Evolutionary conservation across 2,888 invertebrate genomes (phyloP).

Genomic region (Lymantria monacha): DNA sequence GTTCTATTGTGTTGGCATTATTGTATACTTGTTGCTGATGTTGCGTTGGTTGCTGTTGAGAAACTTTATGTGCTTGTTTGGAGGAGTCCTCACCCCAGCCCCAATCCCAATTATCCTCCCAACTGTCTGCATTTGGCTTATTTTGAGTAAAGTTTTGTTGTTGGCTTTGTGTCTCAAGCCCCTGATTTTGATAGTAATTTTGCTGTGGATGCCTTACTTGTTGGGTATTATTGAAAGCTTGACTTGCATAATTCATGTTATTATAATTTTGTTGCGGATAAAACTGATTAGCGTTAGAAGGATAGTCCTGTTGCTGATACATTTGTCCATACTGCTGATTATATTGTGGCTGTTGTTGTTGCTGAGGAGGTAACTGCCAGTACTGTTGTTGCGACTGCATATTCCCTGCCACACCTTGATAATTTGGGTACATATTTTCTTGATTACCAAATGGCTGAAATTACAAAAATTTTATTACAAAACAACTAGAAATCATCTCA

Average conservation of each 20-base stretch:
- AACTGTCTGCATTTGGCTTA: slow-evolving; percentile 54
- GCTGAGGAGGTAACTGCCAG: slow-evolving; percentile 57
- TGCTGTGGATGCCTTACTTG: slow-evolving; percentile 55
- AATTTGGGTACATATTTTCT: slow-evolving; percentile 61
- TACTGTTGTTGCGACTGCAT: slow-evolving; percentile 56
- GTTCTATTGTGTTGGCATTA: slow-evolving; percentile 78
- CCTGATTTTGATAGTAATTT: slow-evolving; percentile 57
- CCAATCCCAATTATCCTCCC: slow-evolving; percentile 83
- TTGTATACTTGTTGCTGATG: slow-evolving; percentile 44
- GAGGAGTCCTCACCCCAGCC: slow-evolving; percentile 81
- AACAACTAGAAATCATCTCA: neutral
- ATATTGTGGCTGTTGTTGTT: slow-evolving; percentile 56
- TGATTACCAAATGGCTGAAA: slow-evolving; percentile 67
- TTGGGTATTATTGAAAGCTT: slow-evolving; percentile 41
- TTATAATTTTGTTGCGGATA: slow-evolving; percentile 48
- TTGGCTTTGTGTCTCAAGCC: slow-evolving; percentile 23
- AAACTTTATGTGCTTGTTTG: slow-evolving; percentile 56
- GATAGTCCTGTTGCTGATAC: slow-evolving; percentile 60
- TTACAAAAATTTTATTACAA: neutral
- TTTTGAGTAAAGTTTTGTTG: slow-evolving; percentile 47
- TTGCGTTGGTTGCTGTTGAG: slow-evolving; percentile 23
- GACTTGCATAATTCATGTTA: slow-evolving; percentile 53
- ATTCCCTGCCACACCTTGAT: slow-evolving; percentile 39
- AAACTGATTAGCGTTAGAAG: slow-evolving; percentile 58
- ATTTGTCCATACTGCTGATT: slow-evolving; percentile 71